These are phyloP conservation scores for Odocoileus virginianus DNA, from an alignment of 2,113 vertebrate genomes.

Conservation along the genomic window DNA sequence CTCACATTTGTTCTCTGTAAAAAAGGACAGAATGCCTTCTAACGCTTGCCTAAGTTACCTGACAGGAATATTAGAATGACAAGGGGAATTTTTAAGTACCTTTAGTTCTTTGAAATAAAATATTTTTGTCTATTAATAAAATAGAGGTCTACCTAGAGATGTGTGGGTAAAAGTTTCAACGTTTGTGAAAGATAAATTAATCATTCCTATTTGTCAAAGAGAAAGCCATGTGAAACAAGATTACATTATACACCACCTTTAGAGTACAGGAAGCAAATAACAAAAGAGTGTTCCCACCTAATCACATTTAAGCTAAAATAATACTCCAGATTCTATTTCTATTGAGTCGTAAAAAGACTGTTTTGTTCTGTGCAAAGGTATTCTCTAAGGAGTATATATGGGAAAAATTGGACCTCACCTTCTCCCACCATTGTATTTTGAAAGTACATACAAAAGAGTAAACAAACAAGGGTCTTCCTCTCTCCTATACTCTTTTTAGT, in stretches of 20 bases:
- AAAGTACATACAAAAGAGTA: constrained; percentile 63
- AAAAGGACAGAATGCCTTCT: background rate
- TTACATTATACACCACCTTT: constrained; percentile 18
- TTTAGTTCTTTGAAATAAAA: background rate
- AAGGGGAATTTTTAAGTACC: background rate
- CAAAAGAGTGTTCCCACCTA: constrained; percentile 36
- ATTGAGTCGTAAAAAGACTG: constrained; percentile 21
- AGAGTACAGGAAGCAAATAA: constrained; percentile 57
- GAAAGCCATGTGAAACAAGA: background rate
- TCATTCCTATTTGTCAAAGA: constrained; percentile 49
- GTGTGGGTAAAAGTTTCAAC: background rate
- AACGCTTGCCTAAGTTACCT: background rate
- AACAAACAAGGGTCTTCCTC: constrained; percentile 73
- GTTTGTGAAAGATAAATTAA: background rate
- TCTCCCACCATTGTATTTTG: constrained; percentile 82
- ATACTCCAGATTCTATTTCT: constrained; percentile 71
- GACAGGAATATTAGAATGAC: background rate
- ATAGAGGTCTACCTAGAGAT: background rate
- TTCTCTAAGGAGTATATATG: constrained; percentile 75
- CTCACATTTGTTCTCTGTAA: background rate
- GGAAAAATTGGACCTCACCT: constrained; percentile 73
- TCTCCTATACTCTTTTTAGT: constrained; percentile 52
- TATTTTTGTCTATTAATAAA: constrained; percentile 7
- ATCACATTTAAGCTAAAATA: constrained; percentile 67
- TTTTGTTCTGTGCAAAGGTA: constrained; percentile 64